These are phyloP conservation scores for Chrysogorgia sp. DNA, from an alignment of 92 coral and sea anemone genomes.

Conservation along the genomic window DNA sequence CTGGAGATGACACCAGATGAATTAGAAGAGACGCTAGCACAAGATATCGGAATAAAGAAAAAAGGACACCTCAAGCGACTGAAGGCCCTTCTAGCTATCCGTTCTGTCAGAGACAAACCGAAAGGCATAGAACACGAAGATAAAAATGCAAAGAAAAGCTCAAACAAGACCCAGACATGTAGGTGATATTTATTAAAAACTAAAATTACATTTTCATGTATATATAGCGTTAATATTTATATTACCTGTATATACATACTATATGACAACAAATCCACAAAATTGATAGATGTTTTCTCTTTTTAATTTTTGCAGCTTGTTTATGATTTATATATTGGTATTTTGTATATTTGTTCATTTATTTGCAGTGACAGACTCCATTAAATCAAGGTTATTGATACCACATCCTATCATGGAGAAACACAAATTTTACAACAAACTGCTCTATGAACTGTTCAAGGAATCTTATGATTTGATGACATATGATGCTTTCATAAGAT, in stretches of 20 bases:
- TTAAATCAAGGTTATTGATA: conserved; percentile 46
- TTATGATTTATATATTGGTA: background rate
- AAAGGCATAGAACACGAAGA: background rate
- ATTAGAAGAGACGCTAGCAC: conserved; percentile 29
- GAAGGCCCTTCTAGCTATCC: conserved; percentile 21
- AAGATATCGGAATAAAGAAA: conserved; percentile 33
- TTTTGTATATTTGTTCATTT: conserved; percentile 21
- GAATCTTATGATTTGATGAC: conserved; percentile 51
- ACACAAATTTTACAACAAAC: conserved; percentile 46
- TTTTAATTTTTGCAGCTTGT: background rate
- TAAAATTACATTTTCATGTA: background rate
- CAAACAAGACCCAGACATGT: no score
- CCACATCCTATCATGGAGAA: conserved; percentile 52
- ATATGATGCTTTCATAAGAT: conserved; percentile 40
- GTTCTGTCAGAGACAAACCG: conserved; percentile 12
- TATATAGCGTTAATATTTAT: background rate
- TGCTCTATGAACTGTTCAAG: conserved; percentile 42
- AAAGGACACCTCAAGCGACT: conserved; percentile 34
- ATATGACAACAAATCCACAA: background rate
- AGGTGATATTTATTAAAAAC: background rate
- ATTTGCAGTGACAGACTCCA: conserved; percentile 43
- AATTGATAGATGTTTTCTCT: background rate
- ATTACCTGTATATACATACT: background rate
- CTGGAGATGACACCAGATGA: conserved; percentile 34
- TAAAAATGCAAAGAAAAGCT: conserved; percentile 12